Base-by-base conservation (phyloP, 2,888 invertebrate species). In the Scrobipalpa costella region DNA sequence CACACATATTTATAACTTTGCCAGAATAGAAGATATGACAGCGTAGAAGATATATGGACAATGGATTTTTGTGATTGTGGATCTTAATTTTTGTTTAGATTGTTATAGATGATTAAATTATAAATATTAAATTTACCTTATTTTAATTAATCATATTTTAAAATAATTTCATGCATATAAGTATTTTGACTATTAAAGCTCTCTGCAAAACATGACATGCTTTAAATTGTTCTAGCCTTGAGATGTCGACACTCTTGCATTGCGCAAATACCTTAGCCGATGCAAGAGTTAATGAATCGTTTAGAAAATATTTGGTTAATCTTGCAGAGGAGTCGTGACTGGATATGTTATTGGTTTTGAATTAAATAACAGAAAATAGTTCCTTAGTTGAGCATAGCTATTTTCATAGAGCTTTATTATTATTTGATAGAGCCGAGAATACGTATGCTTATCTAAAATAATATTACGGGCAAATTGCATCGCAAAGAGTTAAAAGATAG, bases 271-370 rank as follows among this genome's bases (percentile, higher is more conserved):
- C 44, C 7, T 17, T 1, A 50, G 7, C 19, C 50, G 2, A 50
- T 50, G 17, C 50, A 50, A 50, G 17, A 50, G 50, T 21, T 50
- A 50, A 50, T 50, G 50, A 50, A 50, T 21, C 21, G 19, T 50
- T 50, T 50, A 50, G 50, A 50, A 50, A 50, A 50, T 21, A 50
- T 50, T 50, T 50, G 11, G 17, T 21, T 21, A 50, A 19, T 50
- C 21, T 50, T 21, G 50, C 50, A 50, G 7, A 21, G 21, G 50
- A 50, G 17, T 17, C 50, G 50, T 50, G 50, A 50, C 50, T 50
- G 50, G 21, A 50, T 50, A n/a, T 21, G 50, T 27, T 27, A 27
- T 44, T 44, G 15, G 9, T 44, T 15, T 44, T 15, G 44, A 27
- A 27, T 27, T n/a, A 44, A 15, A 44, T 15, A 2, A 44, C 7